phyloP scores from a whole-genome alignment of 2,113 vertebrate species.

The Tachuris rubrigastra region DNA sequence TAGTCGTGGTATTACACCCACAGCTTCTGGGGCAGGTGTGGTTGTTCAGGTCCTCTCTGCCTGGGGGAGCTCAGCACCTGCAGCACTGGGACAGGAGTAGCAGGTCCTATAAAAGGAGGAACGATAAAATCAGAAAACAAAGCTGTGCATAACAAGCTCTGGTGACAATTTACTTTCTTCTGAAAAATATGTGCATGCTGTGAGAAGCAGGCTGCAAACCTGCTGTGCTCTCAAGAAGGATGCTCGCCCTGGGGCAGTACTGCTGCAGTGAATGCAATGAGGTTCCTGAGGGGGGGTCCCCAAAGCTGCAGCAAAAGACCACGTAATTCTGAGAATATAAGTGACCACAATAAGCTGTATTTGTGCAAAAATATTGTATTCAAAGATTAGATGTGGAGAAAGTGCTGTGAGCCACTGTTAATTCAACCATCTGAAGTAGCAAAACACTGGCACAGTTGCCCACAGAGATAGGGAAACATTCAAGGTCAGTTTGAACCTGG shows the following conservation, averaged over 20 bases:
- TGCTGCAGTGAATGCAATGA: not conserved
- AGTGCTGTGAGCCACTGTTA: not conserved
- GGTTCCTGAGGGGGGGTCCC: not conserved
- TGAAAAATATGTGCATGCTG: not conserved
- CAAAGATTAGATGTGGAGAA: not conserved
- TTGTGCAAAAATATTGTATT: not conserved
- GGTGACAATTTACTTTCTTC: not conserved
- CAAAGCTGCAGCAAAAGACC: not conserved
- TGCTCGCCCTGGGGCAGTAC: accelerated
- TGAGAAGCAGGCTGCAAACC: not conserved
- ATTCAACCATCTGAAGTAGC: not conserved
- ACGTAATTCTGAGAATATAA: not conserved
- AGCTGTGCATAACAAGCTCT: not conserved
- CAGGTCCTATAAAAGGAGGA: not conserved
- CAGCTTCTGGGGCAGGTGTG: not conserved
- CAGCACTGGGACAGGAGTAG: not conserved
- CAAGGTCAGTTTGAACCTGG: not conserved
- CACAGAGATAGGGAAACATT: not conserved
- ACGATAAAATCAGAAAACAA: not conserved
- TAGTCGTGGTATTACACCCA: not conserved
- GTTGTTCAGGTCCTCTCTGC: not conserved
- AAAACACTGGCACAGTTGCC: not conserved
- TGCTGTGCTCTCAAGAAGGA: not conserved
- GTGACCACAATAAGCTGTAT: not conserved
- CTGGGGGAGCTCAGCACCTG: accelerated